phyloP scores from a whole-genome alignment of 2,113 vertebrate genomes.

The Penelope pileata region DNA sequence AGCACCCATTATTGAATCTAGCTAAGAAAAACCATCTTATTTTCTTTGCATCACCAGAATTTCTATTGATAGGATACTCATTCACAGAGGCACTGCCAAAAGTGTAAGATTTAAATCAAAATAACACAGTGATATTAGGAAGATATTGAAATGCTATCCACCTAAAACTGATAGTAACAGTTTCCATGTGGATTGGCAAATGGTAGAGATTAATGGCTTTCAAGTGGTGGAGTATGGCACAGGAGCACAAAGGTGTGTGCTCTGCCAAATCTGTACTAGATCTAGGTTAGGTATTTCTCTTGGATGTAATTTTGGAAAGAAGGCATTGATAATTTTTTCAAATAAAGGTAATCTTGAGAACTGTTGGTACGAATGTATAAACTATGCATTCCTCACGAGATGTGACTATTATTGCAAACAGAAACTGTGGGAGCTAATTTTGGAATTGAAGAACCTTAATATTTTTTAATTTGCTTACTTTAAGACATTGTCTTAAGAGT shows the following conservation, averaged over 20 bases:
- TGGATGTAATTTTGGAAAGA: not conserved
- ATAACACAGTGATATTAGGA: not conserved
- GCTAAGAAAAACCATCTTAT: not conserved
- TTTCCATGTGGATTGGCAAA: not conserved
- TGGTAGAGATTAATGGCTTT: not conserved
- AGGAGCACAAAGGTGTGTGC: not conserved
- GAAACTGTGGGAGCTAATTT: not conserved
- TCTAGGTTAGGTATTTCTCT: not conserved
- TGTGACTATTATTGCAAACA: not conserved
- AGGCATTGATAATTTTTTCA: not conserved
- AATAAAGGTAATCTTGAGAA: not conserved
- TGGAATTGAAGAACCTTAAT: not conserved
- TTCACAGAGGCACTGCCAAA: not conserved
- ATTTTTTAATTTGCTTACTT: not conserved
- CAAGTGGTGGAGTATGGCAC: not conserved
- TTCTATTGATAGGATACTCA: not conserved
- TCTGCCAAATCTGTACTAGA: not conserved
- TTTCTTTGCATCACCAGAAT: not conserved
- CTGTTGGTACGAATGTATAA: not conserved
- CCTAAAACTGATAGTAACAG: not conserved
- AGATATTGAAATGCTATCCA: not conserved
- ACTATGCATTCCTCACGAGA: not conserved
- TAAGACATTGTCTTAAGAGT: not conserved
- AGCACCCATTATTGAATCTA: not conserved
- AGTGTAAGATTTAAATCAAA: not conserved